A percentile compares a stretch with the other conserved stretches of the same genome.
Conservation (phyloP, 2,113 vertebrate genomes). For the Pseudonaja textilis region DNA sequence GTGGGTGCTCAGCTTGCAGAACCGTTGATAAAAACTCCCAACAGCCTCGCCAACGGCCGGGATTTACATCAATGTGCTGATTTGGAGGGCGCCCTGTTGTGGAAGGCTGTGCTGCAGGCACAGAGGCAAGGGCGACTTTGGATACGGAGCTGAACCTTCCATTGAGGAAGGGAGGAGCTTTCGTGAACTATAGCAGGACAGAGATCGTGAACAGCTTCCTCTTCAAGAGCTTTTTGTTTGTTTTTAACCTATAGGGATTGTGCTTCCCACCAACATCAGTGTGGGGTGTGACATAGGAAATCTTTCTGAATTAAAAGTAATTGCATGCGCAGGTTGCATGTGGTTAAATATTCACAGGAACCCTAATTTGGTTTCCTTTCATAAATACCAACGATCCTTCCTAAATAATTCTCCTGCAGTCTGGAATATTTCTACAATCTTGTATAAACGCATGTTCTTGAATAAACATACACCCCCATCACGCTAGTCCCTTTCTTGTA, state of each 20-base stretch:
- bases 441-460: neutral
- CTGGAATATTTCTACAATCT: neutral
- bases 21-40: neutral
- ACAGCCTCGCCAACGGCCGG: neutral
- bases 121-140: neutral
- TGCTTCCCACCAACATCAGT: neutral
- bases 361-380: neutral
- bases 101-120: neutral
- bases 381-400: neutral
- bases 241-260: neutral
- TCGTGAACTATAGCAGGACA: neutral
- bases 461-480: neutral
- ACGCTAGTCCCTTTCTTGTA: neutral
- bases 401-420: neutral
- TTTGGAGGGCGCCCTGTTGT: neutral
- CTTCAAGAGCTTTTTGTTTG: neutral
- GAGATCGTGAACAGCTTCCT: neutral
- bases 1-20: neutral
- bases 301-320: neutral
- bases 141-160: neutral
- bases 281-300: neutral
- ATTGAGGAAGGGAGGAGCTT: neutral
- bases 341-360: neutral
- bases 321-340: neutral
- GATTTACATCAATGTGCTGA: neutral